Evolutionary conservation across 2,113 vertebrate species (phyloP).

Genomic region (Daubentonia madagascariensis): DNA sequence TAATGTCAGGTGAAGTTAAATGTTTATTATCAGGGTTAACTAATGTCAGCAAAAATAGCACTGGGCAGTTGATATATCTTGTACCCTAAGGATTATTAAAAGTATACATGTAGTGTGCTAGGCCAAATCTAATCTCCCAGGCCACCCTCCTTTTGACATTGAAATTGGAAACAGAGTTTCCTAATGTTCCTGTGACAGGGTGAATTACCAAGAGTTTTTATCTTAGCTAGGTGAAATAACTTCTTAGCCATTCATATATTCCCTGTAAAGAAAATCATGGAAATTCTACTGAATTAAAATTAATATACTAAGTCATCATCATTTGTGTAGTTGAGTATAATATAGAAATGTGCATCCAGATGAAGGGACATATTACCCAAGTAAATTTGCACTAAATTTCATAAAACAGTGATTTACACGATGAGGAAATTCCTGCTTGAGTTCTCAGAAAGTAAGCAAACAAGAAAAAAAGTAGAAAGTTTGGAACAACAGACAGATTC

Average conservation of each 20-base stretch:
- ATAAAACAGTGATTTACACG: background rate
- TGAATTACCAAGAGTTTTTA: background rate
- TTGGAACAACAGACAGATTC: background rate
- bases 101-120: background rate
- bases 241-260: background rate
- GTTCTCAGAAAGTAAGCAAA: background rate
- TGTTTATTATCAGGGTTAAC: slow-evolving; percentile 39
- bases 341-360: background rate
- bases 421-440: background rate
- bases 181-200: background rate
- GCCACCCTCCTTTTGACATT: background rate
- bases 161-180: background rate
- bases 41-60: slow-evolving; percentile 39
- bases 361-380: background rate
- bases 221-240: background rate
- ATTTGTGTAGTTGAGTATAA: background rate
- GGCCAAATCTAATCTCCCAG: background rate
- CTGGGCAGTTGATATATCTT: background rate
- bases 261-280: background rate
- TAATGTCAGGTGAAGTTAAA: background rate
- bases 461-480: background rate
- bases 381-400: background rate
- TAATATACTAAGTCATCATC: background rate
- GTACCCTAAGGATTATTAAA: background rate
- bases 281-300: background rate